Base-by-base conservation (phyloP, 2,113 vertebrate genomes). In the Alosa alosa region DNA sequence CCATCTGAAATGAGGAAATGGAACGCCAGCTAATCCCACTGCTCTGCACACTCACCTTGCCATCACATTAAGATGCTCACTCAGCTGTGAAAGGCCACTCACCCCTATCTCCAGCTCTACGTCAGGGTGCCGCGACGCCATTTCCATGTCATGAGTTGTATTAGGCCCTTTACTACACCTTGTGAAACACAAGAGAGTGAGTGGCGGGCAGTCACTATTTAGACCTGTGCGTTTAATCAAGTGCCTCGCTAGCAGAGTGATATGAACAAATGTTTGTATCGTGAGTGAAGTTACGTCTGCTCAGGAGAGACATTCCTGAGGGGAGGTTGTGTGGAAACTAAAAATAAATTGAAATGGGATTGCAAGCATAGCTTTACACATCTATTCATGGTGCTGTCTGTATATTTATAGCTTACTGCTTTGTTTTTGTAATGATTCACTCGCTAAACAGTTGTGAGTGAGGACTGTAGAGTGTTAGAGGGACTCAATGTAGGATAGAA, bases 401-500 rank as follows among this genome's bases (percentile, higher is more conserved):
- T 31, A 10, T 75, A 75, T 75, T 31, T 75, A 25, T 82, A 44
- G 83, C 68, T 15, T 4, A 15, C 68, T 15, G 31, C 31, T 75
- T 75, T 75, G 68, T 75, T 75, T 72, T 72, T 36, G 25, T 75
- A 15, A 36, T 2, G 68, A 75, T 36, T 75, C 15, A 39, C 11
- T 36, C 4, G 68, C 31, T 75, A 39, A 75, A 75, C 25, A 75
- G 68, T 75, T 75, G 68, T 13, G 68, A 31, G 68, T 75, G 31
- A 31, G 31, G 31, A 31, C 31, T 31, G 31, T 31, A 31, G 31
- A 31, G 31, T 31, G 31, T 31, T 31, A 31, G 18, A 75, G 88
- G 85, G 90, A 87, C 88, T 81, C 9, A 17, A 25, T 46, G 17
- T 49, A n/a, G n/a, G 68, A 83, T 44, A n/a, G 81, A 49, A 89